phyloP scores from a whole-genome alignment of 2,888 invertebrate species.

The Chrysodeixis includens region DNA sequence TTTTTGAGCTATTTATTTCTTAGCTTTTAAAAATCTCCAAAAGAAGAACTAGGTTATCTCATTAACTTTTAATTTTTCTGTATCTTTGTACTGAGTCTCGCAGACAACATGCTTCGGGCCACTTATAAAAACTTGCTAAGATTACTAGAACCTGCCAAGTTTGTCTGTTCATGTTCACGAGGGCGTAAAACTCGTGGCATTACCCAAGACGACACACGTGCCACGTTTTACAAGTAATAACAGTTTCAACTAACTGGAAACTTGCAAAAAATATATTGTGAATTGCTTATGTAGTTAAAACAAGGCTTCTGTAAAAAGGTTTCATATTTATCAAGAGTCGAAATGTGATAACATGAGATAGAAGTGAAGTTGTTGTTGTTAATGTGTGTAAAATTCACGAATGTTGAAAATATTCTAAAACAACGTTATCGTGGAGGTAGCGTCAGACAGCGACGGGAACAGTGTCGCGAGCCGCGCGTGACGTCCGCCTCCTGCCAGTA shows the following conservation, averaged over 20 bases:
- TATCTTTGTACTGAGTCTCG: neutral
- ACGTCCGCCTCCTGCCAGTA: neutral
- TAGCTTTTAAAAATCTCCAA: neutral
- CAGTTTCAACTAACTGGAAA: neutral
- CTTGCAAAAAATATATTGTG: no score
- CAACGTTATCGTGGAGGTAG: neutral
- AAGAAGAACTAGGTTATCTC: neutral
- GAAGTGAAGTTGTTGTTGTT: neutral
- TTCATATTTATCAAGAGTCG: neutral
- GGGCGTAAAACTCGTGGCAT: neutral
- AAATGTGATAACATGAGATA: neutral
- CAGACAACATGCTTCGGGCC: neutral
- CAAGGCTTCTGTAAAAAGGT: neutral
- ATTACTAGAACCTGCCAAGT: neutral
- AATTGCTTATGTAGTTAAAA: neutral
- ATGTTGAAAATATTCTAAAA: neutral
- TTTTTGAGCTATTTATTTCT: no score
- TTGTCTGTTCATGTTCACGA: neutral
- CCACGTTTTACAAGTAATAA: neutral
- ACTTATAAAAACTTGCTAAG: neutral
- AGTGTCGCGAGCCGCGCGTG: neutral
- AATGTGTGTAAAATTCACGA: neutral
- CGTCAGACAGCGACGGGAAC: neutral
- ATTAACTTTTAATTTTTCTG: neutral
- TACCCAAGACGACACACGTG: neutral